Conservation (phyloP, 2,113 vertebrate species). For the Prionailurus bengalensis region DNA sequence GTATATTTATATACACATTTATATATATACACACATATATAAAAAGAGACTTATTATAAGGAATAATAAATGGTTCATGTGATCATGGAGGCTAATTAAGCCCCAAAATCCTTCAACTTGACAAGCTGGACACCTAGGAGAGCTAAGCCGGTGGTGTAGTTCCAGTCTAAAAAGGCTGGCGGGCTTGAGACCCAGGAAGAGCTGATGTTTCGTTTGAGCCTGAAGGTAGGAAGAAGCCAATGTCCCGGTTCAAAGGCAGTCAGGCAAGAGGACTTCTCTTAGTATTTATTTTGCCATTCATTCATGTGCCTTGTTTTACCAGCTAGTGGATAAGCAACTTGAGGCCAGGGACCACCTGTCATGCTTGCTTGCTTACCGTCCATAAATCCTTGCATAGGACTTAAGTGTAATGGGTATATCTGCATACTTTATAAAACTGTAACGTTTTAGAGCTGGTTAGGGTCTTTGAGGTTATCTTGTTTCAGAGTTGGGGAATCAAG, state of each 20-base stretch:
- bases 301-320: not conserved
- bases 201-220: not conserved
- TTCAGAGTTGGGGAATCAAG: slow-evolving; percentile 14
- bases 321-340: slow-evolving; percentile 20
- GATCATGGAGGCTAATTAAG: not conserved
- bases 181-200: not conserved
- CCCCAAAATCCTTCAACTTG: not conserved
- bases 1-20: no score
- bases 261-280: slow-evolving; percentile 10
- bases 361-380: slow-evolving; percentile 7
- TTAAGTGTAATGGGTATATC: not conserved
- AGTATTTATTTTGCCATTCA: slow-evolving; percentile 48
- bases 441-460: slow-evolving; percentile 30
- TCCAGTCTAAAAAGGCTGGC: not conserved
- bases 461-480: not conserved
- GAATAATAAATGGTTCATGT: not conserved
- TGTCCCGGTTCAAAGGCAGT: not conserved
- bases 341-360: not conserved
- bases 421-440: slow-evolving; percentile 21
- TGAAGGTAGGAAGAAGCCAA: not conserved
- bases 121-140: not conserved
- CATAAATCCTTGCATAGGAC: not conserved
- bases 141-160: not conserved
- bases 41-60: not conserved
- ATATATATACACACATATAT: no score